Conservation (phyloP, 2,113 vertebrate species). For the Cephalopholis sonnerati region DNA sequence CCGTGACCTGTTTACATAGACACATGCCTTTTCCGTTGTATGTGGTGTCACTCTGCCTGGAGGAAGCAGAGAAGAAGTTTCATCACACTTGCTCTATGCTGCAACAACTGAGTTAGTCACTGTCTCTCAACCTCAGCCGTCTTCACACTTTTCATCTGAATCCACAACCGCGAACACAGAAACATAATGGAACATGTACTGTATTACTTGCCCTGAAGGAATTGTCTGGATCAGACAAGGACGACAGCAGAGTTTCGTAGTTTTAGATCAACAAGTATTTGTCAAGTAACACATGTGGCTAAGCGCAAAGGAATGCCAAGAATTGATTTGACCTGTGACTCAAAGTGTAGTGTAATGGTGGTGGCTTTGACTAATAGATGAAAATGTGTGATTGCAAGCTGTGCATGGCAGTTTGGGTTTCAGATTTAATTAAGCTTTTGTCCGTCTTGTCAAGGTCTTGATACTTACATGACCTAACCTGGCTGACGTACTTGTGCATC, state of each 20-base stretch:
- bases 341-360: not conserved
- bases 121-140: constrained; percentile 38
- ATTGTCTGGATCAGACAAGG: not conserved
- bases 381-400: constrained; percentile 5
- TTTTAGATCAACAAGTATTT: constrained; percentile 14
- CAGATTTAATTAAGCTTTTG: not conserved
- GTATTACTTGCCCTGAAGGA: not conserved
- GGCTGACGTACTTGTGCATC: not conserved
- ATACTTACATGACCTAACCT: not conserved
- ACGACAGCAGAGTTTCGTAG: not conserved
- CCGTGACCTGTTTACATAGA: constrained; percentile 8
- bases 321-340: constrained; percentile 33
- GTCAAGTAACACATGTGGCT: not conserved
- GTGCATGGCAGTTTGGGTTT: not conserved
- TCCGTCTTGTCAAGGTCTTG: not conserved
- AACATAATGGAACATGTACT: not conserved
- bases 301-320: constrained; percentile 48
- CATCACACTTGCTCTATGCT: constrained; percentile 35
- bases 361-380: constrained; percentile 23
- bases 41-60: constrained; percentile 15
- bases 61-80: constrained; percentile 52
- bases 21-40: constrained; percentile 15
- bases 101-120: constrained; percentile 33
- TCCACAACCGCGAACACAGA: not conserved
- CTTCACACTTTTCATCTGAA: constrained; percentile 1